phyloP scores from a whole-genome alignment of 2,888 invertebrate genomes.

The Nysson spinosus region DNA sequence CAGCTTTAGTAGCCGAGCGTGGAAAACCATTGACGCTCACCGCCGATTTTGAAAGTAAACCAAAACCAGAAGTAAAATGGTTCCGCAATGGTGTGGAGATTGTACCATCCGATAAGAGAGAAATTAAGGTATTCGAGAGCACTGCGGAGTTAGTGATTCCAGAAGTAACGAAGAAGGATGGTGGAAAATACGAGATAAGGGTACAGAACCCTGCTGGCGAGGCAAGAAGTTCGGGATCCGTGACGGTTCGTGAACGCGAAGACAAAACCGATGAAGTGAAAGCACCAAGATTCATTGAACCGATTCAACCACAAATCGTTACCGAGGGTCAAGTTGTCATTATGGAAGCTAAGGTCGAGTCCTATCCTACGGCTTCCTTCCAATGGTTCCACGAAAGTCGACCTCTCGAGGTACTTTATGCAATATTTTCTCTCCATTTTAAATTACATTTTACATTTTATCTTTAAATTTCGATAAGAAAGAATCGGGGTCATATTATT shows the following conservation, averaged over 20 bases:
- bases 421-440: background rate
- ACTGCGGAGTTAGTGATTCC: slow-evolving; percentile 83
- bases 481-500: no score
- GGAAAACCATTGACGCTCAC: slow-evolving; percentile 84
- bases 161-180: slow-evolving; percentile 85
- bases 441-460: background rate
- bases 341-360: slow-evolving; percentile 87
- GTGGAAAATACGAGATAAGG: slow-evolving; percentile 92
- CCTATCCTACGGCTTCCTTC: slow-evolving; percentile 89
- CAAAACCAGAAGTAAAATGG: slow-evolving; percentile 89
- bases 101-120: slow-evolving; percentile 81
- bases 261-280: slow-evolving; percentile 79
- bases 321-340: slow-evolving; percentile 87
- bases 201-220: slow-evolving; percentile 88
- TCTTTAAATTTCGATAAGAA: background rate
- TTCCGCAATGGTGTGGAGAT: slow-evolving; percentile 89
- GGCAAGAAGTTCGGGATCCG: slow-evolving; percentile 88
- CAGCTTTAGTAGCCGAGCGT: slow-evolving; percentile 85
- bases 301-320: slow-evolving; percentile 84
- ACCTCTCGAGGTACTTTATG: slow-evolving; percentile 81
- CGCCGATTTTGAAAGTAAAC: slow-evolving; percentile 85
- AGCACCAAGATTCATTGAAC: slow-evolving; percentile 86
- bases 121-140: slow-evolving; percentile 81
- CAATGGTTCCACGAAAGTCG: slow-evolving; percentile 90
- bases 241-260: slow-evolving; percentile 84